These are phyloP conservation scores for Alcis repandata DNA, from an alignment of 2,888 invertebrate species.

Conservation along the genomic window DNA sequence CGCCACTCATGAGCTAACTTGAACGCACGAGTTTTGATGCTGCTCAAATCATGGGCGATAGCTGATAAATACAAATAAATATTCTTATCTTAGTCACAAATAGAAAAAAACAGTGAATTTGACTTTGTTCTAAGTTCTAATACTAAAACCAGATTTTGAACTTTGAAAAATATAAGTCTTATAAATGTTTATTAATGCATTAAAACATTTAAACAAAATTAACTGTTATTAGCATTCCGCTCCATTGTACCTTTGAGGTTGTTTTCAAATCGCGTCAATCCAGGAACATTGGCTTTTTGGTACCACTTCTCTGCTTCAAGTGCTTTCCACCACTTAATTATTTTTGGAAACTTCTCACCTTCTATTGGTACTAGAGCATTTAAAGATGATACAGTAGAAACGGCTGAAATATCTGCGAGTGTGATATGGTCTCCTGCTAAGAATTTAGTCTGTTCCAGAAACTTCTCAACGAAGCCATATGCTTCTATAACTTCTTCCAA, in stretches of 20 bases:
- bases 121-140: too few species aligned
- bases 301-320: constrained; percentile 15
- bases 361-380: constrained; percentile 7
- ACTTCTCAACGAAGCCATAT: constrained; percentile 38
- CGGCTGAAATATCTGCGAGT: constrained; percentile 16
- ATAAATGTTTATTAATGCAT: background rate
- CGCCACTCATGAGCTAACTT: constrained; percentile 66
- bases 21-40: constrained; percentile 61
- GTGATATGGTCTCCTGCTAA: constrained; percentile 10
- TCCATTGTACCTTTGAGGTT: constrained; percentile 5
- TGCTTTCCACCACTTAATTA: constrained; percentile 11
- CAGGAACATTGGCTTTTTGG: constrained; percentile 11
- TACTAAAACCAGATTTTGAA: too few species aligned
- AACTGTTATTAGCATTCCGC: background rate
- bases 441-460: constrained; percentile 6
- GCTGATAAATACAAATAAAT: constrained; percentile 33
- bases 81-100: background rate
- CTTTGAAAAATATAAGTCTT: background rate
- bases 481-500: constrained; percentile 9
- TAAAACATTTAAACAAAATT: background rate
- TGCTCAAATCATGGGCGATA: constrained; percentile 38
- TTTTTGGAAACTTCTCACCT: background rate
- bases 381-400: constrained; percentile 15
- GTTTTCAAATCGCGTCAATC: background rate
- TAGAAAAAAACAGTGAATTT: too few species aligned